Base-by-base conservation (phyloP, 2,888 invertebrate genomes). In the Brachynemurus nebulosus region DNA sequence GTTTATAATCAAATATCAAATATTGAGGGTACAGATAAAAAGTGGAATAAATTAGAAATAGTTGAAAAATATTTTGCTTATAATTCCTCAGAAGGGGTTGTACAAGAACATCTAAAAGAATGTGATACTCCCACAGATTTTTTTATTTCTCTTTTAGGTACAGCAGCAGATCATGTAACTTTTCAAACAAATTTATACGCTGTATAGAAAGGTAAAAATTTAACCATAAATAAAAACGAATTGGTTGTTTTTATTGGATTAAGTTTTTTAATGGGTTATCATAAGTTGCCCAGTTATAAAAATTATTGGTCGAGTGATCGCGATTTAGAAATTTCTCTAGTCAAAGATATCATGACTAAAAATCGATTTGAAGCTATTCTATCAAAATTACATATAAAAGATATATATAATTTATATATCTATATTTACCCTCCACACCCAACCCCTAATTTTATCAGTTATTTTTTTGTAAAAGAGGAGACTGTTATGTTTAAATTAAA, bases 331-430 rank as follows among this genome's bases (percentile, higher is more conserved):
- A n/a, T 41, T 11, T 11, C 16, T 3, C 12, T 45, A 6, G 40
- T 45, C 12, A 20, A 37, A 25, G 41, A 35, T 21, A 40, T 33
- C 12, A 45, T 41, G 41, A 41, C 34, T n/a, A 18, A 36, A 20
- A 41, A 14, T 33, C 14, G 11, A 45, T 45, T 23, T 46, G 40
- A 37, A 44, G 37, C 34, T 17, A 45, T 38, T 42, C 45, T 40
- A 25, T 16, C 41, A n/a, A 33, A 40, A 12, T 14, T 40, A 20
- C 38, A 45, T 18, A 42, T 47, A 16, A 45, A 45, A n/a, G n/a
- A n/a, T n/a, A n/a, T n/a, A n/a, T n/a, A n/a, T n/a, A n/a, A n/a
- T n/a, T n/a, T n/a, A n/a, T n/a, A n/a, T n/a, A n/a, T n/a, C n/a
- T n/a, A n/a, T n/a, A n/a, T n/a, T n/a, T n/a, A n/a, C n/a, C n/a